phyloP scores from a whole-genome alignment of 2,888 invertebrate species.

The Dynastes maya region DNA sequence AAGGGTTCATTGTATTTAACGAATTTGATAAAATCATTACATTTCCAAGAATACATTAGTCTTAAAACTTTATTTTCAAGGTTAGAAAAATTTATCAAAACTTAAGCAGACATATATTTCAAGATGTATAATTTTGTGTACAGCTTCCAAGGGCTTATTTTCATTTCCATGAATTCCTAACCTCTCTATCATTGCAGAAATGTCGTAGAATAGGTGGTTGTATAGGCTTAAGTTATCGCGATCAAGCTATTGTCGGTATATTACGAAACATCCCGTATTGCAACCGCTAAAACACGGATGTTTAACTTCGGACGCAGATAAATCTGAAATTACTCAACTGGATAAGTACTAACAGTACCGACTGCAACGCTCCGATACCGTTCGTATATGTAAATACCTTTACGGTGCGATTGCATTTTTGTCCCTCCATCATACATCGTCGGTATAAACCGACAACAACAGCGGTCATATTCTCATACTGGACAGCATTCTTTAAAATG shows the following conservation, averaged over 20 bases:
- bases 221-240: no score
- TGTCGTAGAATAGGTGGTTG: no score
- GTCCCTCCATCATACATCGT: slow-evolving; percentile 29
- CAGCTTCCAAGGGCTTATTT: no score
- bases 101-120: no score
- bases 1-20: no score
- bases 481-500: slow-evolving; percentile 52
- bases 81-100: no score
- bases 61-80: no score
- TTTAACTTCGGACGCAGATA: neutral
- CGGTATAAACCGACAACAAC: slow-evolving; percentile 28
- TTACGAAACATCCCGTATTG: neutral
- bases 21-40: no score
- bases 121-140: no score
- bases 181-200: no score
- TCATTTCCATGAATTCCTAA: no score
- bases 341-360: slow-evolving; percentile 32
- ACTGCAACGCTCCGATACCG: slow-evolving; percentile 16
- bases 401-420: slow-evolving; percentile 36
- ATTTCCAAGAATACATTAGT: no score
- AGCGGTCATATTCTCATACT: slow-evolving; percentile 41
- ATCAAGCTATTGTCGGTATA: neutral
- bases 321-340: slow-evolving; percentile 27
- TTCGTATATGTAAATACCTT: slow-evolving; percentile 38
- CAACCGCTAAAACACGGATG: slow-evolving; percentile 12